These are phyloP conservation scores for Capitulum mitella DNA, from an alignment of 2,888 invertebrate genomes.

Conservation along the genomic window DNA sequence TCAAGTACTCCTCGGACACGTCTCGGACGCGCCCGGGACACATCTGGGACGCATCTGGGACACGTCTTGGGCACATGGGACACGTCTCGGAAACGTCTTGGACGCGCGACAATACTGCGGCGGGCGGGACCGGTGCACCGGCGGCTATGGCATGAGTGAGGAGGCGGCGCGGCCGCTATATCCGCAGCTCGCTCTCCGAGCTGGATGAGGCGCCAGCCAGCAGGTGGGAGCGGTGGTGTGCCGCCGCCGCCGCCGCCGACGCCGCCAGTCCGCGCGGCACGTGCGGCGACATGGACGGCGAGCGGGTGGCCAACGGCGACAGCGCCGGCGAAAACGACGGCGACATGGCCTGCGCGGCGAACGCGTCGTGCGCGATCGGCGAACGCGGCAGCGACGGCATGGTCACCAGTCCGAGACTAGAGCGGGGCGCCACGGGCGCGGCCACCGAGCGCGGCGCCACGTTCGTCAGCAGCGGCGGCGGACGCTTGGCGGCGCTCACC, in stretches of 20 bases:
- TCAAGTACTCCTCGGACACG: too few species aligned
- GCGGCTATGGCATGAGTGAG: constrained; percentile 15
- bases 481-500: constrained; percentile 47
- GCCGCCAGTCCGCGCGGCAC: constrained; percentile 41
- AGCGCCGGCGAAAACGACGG: constrained; percentile 91
- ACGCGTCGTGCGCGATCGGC: constrained; percentile 79
- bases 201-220: constrained; percentile 39
- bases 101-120: neutral
- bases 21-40: too few species aligned
- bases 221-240: constrained; percentile 34
- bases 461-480: constrained; percentile 68
- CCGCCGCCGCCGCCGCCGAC: constrained; percentile 30
- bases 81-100: too few species aligned
- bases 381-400: constrained; percentile 75
- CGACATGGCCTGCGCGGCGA: constrained; percentile 65
- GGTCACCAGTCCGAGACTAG: constrained; percentile 38
- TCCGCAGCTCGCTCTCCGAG: constrained; percentile 40
- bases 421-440: constrained; percentile 46
- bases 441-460: constrained; percentile 73
- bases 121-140: neutral
- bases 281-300: constrained; percentile 85
- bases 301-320: constrained; percentile 85
- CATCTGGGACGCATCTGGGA: too few species aligned
- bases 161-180: constrained; percentile 33
- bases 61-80: too few species aligned